Evolutionary conservation across 2,888 invertebrate genomes (phyloP).

Genomic region (Julus scandinavius): DNA sequence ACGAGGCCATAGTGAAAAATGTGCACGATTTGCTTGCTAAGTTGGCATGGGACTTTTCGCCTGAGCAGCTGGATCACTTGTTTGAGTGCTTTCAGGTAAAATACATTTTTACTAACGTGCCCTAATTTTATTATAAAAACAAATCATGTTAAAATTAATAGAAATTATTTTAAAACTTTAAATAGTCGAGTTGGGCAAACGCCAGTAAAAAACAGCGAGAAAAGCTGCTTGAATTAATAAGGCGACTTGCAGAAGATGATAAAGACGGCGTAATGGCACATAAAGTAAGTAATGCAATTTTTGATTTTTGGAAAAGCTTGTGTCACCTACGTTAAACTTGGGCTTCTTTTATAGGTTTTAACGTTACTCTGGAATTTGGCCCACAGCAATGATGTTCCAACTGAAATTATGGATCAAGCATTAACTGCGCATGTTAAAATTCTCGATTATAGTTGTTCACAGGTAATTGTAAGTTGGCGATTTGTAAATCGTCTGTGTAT

Average conservation of each 20-base stretch:
- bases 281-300: slow-evolving; percentile 73
- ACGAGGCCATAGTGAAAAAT: slow-evolving; percentile 98
- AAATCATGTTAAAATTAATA: neutral
- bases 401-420: slow-evolving; percentile 97
- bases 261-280: slow-evolving; percentile 99
- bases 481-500: neutral
- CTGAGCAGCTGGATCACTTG: slow-evolving; percentile 95
- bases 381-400: slow-evolving; percentile 94
- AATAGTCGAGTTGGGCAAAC: slow-evolving; percentile 85
- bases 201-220: slow-evolving; percentile 96
- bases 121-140: neutral
- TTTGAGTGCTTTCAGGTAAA: slow-evolving; percentile 94
- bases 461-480: slow-evolving; percentile 67
- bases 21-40: slow-evolving; percentile 96
- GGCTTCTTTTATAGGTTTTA: slow-evolving; percentile 73
- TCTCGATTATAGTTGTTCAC: slow-evolving; percentile 96
- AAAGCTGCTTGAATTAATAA: slow-evolving; percentile 91
- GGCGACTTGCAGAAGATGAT: slow-evolving; percentile 95
- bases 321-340: neutral
- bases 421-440: slow-evolving; percentile 95
- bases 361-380: slow-evolving; percentile 97
- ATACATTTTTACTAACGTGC: neutral
- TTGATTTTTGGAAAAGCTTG: slow-evolving; percentile 58
- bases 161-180: neutral
- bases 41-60: slow-evolving; percentile 97